These are phyloP conservation scores for Lamprotornis superbus DNA, from an alignment of 2,113 vertebrate species.

Conservation along the genomic window DNA sequence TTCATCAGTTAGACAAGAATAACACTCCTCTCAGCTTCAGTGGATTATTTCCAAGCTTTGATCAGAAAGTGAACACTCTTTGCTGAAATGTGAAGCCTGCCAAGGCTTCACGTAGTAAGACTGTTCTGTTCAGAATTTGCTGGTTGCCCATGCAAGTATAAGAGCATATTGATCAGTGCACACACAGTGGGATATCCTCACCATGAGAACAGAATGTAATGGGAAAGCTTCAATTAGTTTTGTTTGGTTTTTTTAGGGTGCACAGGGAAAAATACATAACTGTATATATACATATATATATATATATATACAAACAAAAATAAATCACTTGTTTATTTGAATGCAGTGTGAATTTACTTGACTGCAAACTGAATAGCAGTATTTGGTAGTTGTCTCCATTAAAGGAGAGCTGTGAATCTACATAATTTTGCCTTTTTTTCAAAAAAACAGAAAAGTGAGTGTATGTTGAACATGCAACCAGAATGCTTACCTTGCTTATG, in stretches of 20 bases:
- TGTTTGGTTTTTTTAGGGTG: neutral
- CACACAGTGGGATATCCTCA: neutral
- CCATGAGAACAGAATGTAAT: neutral
- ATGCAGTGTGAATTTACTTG: neutral
- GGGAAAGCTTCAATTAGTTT: neutral
- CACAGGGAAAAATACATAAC: neutral
- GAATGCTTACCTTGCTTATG: neutral
- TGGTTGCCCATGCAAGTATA: neutral
- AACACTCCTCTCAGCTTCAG: neutral
- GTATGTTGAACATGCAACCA: neutral
- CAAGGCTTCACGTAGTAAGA: neutral
- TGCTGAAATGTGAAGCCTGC: neutral
- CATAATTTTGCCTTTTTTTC: neutral
- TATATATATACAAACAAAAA: no score
- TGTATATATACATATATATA: no score
- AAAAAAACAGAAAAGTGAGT: neutral
- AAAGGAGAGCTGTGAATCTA: neutral
- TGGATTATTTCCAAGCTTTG: neutral
- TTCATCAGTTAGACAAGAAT: neutral
- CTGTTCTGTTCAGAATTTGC: neutral
- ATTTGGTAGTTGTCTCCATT: neutral
- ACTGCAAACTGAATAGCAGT: neutral
- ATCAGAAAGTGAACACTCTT: neutral
- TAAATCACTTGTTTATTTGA: neutral
- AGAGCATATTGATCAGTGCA: neutral